phyloP scores from a whole-genome alignment of 2,888 invertebrate genomes.

The Archips crataeganus region DNA sequence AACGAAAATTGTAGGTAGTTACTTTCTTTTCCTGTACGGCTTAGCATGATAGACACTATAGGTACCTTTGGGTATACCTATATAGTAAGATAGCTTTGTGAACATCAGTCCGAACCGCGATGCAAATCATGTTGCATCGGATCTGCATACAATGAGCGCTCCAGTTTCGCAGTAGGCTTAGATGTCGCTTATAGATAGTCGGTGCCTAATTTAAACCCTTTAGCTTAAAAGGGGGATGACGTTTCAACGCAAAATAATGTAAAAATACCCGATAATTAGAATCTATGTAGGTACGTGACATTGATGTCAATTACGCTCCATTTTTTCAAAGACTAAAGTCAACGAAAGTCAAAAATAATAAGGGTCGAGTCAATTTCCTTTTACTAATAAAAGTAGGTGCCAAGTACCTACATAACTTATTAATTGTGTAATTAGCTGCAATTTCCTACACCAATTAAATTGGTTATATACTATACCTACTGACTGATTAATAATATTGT shows the following conservation, averaged over 20 bases:
- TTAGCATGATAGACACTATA: slow-evolving; percentile 11
- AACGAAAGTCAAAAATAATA: too few relatives aligned
- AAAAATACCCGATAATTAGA: neutral
- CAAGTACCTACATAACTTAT: too few relatives aligned
- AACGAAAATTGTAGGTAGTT: neutral
- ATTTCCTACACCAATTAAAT: too few relatives aligned
- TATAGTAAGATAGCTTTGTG: slow-evolving; percentile 55
- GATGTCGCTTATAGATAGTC: slow-evolving; percentile 80
- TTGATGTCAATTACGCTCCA: neutral
- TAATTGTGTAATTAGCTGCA: too few relatives aligned
- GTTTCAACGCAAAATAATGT: neutral
- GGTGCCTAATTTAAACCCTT: slow-evolving; percentile 71
- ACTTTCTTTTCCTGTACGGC: neutral
- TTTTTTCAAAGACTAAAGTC: too few relatives aligned
- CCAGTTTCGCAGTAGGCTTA: slow-evolving; percentile 64
- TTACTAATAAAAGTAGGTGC: too few relatives aligned
- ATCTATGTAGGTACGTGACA: neutral
- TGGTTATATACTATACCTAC: too few relatives aligned
- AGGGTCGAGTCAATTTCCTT: too few relatives aligned
- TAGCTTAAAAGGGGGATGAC: slow-evolving; percentile 28
- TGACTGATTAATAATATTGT: too few relatives aligned
- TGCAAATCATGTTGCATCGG: slow-evolving; percentile 70
- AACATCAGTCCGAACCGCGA: slow-evolving; percentile 73
- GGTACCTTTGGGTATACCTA: neutral
- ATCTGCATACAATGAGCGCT: slow-evolving; percentile 84